Evolutionary conservation across 1,140 invertebrate genomes (phyloP).

Genomic region (Maconellicoccus hirsutus): DNA sequence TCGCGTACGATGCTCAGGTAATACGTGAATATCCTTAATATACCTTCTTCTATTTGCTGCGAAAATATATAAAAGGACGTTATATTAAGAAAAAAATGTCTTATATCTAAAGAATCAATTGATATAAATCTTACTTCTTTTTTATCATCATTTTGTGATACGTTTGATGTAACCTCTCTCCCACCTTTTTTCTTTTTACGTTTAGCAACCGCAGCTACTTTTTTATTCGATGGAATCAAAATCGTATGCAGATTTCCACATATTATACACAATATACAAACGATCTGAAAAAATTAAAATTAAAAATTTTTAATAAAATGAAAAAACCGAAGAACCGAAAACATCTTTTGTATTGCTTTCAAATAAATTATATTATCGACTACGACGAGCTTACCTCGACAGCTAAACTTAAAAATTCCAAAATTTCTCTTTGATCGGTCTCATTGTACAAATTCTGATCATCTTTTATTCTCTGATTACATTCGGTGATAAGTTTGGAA

Average conservation of each 20-base stretch:
- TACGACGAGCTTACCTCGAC: not conserved
- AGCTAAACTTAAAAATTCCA: not conserved
- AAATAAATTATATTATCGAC: not conserved
- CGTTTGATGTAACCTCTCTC: not conserved
- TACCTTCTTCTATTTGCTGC: slow-evolving; percentile 7
- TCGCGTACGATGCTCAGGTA: slow-evolving; percentile 10
- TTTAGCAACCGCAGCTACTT: not conserved
- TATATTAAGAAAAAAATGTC: no score
- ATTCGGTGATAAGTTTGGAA: not conserved
- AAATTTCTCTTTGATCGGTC: not conserved
- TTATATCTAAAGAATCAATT: no score
- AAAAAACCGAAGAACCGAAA: no score
- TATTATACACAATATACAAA: not conserved
- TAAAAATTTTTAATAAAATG: no score
- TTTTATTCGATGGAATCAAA: not conserved
- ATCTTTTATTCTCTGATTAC: not conserved
- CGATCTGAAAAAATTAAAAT: slow-evolving; percentile 3
- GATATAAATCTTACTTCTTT: slow-evolving; percentile 1
- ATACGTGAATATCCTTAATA: not conserved
- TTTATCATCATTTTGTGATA: not conserved
- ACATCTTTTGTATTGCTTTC: no score
- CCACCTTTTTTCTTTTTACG: slow-evolving; percentile 3
- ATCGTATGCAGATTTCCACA: not conserved
- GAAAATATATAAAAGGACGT: not conserved
- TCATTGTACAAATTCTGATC: not conserved